Base-by-base conservation (phyloP, 2,888 invertebrate species). In the Cosmia trapezina region DNA sequence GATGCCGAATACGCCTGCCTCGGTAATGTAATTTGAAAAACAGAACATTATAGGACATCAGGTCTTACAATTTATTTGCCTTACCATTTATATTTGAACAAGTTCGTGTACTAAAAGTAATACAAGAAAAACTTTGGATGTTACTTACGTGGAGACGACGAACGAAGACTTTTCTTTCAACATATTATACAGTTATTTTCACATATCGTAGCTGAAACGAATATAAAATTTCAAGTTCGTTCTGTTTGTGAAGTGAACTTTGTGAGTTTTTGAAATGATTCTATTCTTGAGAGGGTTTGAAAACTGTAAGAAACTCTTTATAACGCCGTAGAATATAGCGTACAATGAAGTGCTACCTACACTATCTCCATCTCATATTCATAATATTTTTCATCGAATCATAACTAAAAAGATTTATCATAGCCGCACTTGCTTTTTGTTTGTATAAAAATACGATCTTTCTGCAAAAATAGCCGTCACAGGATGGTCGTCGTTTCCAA, bases 1-100 rank as follows among this genome's bases (percentile, higher is more conserved):
- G 73, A 81, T 75, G 73, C 76, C 54, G 68, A 77, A 70, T 75
- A 71, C 67, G 63, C 66, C 56, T 71, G 75, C 75, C 37, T 64
- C 78, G 61, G 82, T 87, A 88, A 84, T 84, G 80, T 84, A 81
- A 88, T 87, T 85, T 81, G 78, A 83, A 88, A 85, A 85, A 86
- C 80, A 73, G 83, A 84, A 85, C 81, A 78, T 84, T 81, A 87
- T 70, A 74, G 70, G 56, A 81, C 80, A 79, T 67, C 70, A 75
- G 71, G 66, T 78, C 71, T 74, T 78, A 78, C 81, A 76, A 76
- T 83, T 78, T 73, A 78, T 73, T 62, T 41, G 64, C 70, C 56
- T 79, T 75, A 64, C 65, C 37, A 37, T 33, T 3, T 54, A 72
- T 83, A 81, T 83, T 79, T 66, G 70, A 66, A 73, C 64, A 77